phyloP scores from a whole-genome alignment of 2,888 invertebrate species.

The Epirrita christyi region DNA sequence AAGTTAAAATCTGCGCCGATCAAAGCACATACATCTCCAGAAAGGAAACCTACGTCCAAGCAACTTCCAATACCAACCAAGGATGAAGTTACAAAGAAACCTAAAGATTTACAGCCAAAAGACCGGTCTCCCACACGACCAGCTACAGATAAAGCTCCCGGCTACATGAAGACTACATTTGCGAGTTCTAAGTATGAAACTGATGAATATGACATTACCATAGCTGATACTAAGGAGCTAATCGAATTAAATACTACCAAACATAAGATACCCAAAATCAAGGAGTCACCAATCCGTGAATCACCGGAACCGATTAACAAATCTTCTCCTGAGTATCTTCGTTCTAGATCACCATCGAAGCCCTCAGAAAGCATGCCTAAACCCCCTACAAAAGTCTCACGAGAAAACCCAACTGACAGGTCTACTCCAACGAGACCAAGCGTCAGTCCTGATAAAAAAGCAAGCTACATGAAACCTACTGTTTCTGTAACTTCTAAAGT shows the following conservation, averaged over 20 bases:
- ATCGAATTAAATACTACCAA: constrained; percentile 28
- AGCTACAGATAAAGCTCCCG: constrained; percentile 26
- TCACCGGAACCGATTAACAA: too few relatives aligned
- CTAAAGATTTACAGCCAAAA: constrained; percentile 23
- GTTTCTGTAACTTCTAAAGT: constrained; percentile 34
- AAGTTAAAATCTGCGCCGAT: constrained; percentile 19
- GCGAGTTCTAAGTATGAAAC: constrained; percentile 36
- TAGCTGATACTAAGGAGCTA: constrained; percentile 37
- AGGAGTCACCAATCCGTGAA: constrained; percentile 6
- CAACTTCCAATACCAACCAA: constrained; percentile 22
- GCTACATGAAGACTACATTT: constrained; percentile 38
- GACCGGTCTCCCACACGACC: constrained; percentile 35
- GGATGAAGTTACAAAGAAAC: constrained; percentile 17
- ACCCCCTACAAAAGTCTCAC: constrained; percentile 3
- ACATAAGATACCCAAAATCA: constrained; percentile 11
- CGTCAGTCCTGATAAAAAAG: constrained; percentile 45
- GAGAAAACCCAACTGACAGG: constrained; percentile 26
- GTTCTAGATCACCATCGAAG: too few relatives aligned
- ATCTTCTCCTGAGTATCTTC: too few relatives aligned
- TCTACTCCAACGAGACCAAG: constrained; percentile 25
- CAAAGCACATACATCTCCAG: constrained; percentile 29
- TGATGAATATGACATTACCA: constrained; percentile 22
- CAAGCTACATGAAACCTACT: constrained; percentile 39
- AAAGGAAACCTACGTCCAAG: constrained; percentile 28
- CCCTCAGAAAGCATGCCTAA: constrained; percentile 20